Evolutionary conservation across 2,113 vertebrate genomes (phyloP), one percentile per base, ranked within the genome.

Genomic region (Donacobius atricapilla): DNA sequence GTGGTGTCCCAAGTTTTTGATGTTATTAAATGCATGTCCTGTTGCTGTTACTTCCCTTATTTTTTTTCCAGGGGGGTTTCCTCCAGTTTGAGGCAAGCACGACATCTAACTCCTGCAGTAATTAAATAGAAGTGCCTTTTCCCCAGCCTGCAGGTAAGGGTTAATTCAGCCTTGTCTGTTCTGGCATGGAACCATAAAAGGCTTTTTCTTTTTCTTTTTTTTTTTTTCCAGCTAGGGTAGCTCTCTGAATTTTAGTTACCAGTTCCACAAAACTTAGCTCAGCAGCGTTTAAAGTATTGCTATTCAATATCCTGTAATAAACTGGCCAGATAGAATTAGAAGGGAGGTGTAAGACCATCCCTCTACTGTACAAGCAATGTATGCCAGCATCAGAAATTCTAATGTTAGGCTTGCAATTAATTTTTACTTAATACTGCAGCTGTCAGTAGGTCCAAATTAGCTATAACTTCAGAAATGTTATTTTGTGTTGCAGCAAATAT

Each of bases 11-110:
- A 65, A 56, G 7, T 23, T 39, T 47, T 51, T 22, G 18, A 23
- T 3, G 4, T 5, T 15, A 40, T 39, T 40, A 40, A 47, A 47
- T 20, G 10, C 11, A 25, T 22, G 11, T 24, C 19, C 7, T 0
- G 0, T 50, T 85, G 50, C 50, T 56, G 10, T 48, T 65, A 14
- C 20, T 40, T 57, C 35, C 2, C 5, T 10, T n/a, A 9, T 5
- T 22, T 28, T 54, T 54, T 53, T 83, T 47, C 15, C 4, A 3
- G 3, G 13, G 15, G 6, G 7, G 0, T 30, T 57, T 65, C 24
- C 42, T 57, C 42, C 35, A 7, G 8, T 48, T 65, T 65, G 40
- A 48, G n/a, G 50, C 50, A 65, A 65, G 10, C 4, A 2, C 15
- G 47, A 11, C 12, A 40, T n/a, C 23, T 8, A n/a, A n/a, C 3